Base-by-base conservation (phyloP, 2,888 invertebrate species). In the Hirtodrosophila histrioides region DNA sequence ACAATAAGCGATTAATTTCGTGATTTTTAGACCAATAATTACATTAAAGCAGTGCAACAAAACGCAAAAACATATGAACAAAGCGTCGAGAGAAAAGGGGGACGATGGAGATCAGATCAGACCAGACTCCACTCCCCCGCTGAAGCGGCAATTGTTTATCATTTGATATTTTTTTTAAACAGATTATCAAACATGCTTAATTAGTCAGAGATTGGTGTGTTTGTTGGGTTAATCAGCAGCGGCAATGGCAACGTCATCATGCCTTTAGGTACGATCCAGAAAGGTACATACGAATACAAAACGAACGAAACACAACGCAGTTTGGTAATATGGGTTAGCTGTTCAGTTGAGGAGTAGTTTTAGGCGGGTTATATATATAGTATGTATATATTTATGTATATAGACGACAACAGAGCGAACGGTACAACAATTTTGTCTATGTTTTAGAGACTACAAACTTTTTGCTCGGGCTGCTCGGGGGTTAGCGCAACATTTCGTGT, bases 181-280 rank as follows among this genome's bases (percentile, higher is more conserved):
- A 41, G 35, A 35, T 67, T 58, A 46, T 50, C 24, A 40, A 54
- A 63, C 81, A 82, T 82, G 81, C 81, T 73, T 65, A 35, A 67
- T 80, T 83, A 82, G 84, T 82, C 56, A 73, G 58, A 69, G 71
- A 43, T 45, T 53, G 49, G 63, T 27, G 31, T 48, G 36, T 56
- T 9, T 50, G 10, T 51, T 54, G 58, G 66, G 78, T 81, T 78
- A 79, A 86, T 77, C 73, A 73, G 66, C 75, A 63, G 60, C 66
- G 43, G 69, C 65, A 67, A 50, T 17, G 17, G 17, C 17, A 17
- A 17, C 17, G 17, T 17, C 17, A 75, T n/a, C 31, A 75, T 86
- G 87, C 86, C 89, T 89, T 90, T 80, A 91, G 92, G 92, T 92
- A 92, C 92, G 92, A 92, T 92, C 92, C 91, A 91, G 89, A 91